phyloP scores from a whole-genome alignment of 1,140 invertebrate genomes.

The Trichomalopsis sarcophagae region DNA sequence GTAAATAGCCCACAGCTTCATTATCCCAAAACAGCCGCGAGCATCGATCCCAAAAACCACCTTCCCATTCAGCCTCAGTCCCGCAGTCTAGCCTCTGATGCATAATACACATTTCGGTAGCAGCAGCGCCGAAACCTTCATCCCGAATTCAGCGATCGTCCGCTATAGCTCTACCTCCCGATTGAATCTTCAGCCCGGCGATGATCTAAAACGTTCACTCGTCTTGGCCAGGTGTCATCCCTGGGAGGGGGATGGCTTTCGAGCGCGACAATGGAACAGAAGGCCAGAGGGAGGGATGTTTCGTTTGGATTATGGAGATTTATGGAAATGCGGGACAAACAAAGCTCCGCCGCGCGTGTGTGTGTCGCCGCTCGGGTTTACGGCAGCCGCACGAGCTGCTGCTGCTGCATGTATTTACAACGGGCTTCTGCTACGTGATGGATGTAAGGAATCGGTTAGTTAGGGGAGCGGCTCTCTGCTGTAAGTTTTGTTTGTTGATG shows the following conservation, averaged over 20 bases:
- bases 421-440: conserved; percentile 10
- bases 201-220: background rate
- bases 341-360: conserved; percentile 38
- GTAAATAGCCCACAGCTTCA: background rate
- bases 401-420: conserved; percentile 25
- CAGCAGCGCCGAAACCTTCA: background rate
- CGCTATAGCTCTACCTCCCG: background rate
- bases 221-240: background rate
- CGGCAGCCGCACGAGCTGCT: too few relatives aligned
- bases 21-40: background rate
- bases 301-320: conserved; percentile 62
- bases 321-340: conserved; percentile 61
- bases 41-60: background rate
- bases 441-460: conserved; percentile 23
- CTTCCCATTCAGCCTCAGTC: background rate
- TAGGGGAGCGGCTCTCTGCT: background rate
- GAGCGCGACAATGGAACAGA: background rate
- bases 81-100: background rate
- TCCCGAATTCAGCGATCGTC: background rate
- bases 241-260: background rate
- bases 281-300: conserved; percentile 50
- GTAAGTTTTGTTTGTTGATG: background rate
- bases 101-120: background rate
- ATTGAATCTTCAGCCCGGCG: background rate
- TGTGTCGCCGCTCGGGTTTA: background rate